Conservation (phyloP, 2,797 vertebrate species). For the Takifugu ocellatus region DNA sequence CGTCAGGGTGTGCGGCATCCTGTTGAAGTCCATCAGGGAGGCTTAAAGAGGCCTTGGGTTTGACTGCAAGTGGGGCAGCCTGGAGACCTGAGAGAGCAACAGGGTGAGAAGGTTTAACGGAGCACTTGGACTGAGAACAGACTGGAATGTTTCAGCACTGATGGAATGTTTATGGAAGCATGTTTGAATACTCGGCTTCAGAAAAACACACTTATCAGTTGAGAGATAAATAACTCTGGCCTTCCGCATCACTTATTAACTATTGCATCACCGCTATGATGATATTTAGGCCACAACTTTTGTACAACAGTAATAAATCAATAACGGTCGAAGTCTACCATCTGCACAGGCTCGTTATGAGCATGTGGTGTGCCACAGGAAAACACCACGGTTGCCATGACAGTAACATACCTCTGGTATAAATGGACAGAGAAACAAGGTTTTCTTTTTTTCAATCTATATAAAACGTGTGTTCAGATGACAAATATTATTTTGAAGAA, state of each 20-base stretch:
- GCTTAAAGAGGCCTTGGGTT: slow-evolving; percentile 14
- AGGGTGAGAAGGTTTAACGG: too few relatives aligned
- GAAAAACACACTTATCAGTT: not conserved
- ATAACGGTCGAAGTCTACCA: slow-evolving; percentile 26
- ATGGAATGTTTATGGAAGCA: too few relatives aligned
- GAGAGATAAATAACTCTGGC: not conserved
- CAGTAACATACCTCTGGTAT: not conserved
- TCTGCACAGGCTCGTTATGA: not conserved
- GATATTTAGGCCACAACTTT: slow-evolving; percentile 4
- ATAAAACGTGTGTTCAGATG: too few relatives aligned
- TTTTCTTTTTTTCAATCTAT: too few relatives aligned
- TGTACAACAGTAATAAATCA: slow-evolving; percentile 25
- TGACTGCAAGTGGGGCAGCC: slow-evolving; percentile 46
- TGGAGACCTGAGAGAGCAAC: slow-evolving; percentile 54
- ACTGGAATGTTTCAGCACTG: not conserved
- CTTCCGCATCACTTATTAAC: slow-evolving; percentile 41
- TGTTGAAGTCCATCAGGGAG: slow-evolving; percentile 19
- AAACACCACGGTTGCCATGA: not conserved
- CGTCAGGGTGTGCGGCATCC: not conserved
- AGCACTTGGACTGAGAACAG: not conserved
- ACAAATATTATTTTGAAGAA: too few relatives aligned
- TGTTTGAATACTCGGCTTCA: not conserved
- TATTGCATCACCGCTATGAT: slow-evolving; percentile 10
- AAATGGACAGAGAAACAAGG: too few relatives aligned
- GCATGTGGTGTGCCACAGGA: not conserved